Percentiles rank a stretch among this genome's conserved stretches.
Evolutionary conservation across 2,113 vertebrate species (phyloP).

Genomic region (Herpetotheres cachinnans): DNA sequence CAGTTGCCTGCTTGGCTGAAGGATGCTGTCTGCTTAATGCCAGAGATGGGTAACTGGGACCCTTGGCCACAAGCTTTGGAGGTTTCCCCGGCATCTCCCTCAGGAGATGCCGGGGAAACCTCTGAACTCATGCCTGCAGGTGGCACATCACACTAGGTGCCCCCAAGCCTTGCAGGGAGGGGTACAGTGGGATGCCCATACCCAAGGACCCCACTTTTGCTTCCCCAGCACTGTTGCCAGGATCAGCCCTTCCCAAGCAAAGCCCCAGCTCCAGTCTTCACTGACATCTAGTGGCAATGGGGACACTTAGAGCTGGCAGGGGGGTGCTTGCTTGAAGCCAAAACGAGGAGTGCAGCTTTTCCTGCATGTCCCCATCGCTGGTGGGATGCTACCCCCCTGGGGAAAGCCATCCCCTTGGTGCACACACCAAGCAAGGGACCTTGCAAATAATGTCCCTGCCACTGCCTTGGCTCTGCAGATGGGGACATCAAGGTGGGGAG

Average conservation of each 20-base stretch:
- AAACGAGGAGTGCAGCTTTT: not conserved
- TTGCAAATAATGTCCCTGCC: not conserved
- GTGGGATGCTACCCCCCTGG: not conserved
- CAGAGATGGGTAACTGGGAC: rapidly evolving
- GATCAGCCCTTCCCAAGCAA: not conserved
- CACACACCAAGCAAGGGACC: not conserved
- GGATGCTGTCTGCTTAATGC: not conserved
- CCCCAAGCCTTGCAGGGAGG: not conserved
- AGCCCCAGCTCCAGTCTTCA: slow-evolving; percentile 45
- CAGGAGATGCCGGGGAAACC: not conserved
- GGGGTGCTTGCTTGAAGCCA: not conserved
- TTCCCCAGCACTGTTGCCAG: not conserved
- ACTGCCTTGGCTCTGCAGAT: not conserved
- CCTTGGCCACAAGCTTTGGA: not conserved
- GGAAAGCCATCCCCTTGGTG: not conserved
- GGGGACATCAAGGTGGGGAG: rapidly evolving
- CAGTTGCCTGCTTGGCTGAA: not conserved
- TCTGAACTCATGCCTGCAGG: not conserved
- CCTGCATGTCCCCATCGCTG: not conserved
- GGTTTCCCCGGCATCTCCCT: not conserved
- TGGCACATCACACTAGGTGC: not conserved
- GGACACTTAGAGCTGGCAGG: not conserved
- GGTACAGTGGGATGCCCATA: not conserved
- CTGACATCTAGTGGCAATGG: slow-evolving; percentile 71
- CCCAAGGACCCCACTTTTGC: not conserved